These are phyloP conservation scores for Tringa solitaria DNA, from an alignment of 2,113 vertebrate genomes.

Conservation along the genomic window DNA sequence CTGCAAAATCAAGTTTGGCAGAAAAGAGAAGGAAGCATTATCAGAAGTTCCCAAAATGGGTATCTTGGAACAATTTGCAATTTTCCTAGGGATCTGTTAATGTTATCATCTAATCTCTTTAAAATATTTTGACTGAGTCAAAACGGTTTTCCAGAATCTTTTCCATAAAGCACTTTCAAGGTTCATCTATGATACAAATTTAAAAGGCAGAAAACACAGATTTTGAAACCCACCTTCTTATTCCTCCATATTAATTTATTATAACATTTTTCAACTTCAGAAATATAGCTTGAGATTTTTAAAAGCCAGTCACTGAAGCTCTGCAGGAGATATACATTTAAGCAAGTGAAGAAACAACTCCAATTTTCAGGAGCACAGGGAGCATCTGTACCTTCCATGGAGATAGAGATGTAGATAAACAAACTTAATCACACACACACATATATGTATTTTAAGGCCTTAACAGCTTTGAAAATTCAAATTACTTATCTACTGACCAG, in stretches of 20 bases:
- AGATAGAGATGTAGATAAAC: neutral
- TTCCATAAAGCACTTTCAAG: neutral
- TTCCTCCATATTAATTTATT: neutral
- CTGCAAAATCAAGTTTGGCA: neutral
- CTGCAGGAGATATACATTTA: neutral
- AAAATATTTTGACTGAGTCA: neutral
- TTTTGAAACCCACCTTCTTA: neutral
- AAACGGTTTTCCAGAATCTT: neutral
- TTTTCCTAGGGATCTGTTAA: neutral
- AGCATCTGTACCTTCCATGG: neutral
- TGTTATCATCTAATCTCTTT: neutral
- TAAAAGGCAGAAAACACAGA: neutral
- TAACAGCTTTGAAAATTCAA: neutral
- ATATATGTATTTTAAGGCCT: neutral
- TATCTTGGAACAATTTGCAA: neutral
- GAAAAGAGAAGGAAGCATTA: neutral
- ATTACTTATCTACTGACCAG: neutral
- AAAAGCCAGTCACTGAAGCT: neutral
- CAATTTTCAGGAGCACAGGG: neutral
- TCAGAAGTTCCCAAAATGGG: fast-evolving
- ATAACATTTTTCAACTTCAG: neutral
- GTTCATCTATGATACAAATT: neutral
- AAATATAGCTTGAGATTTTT: neutral
- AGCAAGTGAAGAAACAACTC: neutral
- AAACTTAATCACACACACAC: neutral